A percentile compares a stretch with the other conserved stretches of the same genome.
These are phyloP conservation scores for Aspidoscelis tigris DNA, from an alignment of 2,113 vertebrate genomes.

Conservation along the genomic window DNA sequence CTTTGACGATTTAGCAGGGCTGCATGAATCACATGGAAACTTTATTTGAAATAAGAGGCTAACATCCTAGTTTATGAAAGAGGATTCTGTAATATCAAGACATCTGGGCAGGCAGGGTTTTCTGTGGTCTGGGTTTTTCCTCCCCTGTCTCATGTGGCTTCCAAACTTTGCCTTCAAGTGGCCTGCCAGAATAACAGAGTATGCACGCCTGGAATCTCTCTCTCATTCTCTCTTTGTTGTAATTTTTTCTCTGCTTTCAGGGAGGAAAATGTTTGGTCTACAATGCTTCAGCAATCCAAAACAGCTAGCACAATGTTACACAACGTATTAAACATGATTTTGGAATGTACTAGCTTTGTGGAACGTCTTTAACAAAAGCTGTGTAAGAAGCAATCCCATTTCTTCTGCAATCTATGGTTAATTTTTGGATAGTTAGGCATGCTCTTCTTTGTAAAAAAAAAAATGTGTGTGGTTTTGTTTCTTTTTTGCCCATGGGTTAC, in stretches of 20 bases:
- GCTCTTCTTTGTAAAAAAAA: background rate
- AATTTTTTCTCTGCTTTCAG: background rate
- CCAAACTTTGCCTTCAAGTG: slow-evolving; percentile 23
- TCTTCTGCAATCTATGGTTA: slow-evolving; percentile 29
- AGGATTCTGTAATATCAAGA: slow-evolving; percentile 17
- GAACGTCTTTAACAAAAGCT: slow-evolving; percentile 4
- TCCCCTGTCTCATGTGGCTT: background rate
- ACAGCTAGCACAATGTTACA: background rate
- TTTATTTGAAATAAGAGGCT: slow-evolving; percentile 35
- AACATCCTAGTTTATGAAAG: slow-evolving; percentile 28
- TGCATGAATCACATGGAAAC: background rate
- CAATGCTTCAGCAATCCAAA: background rate
- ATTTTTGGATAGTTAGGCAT: background rate
- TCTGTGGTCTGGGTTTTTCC: accelerated
- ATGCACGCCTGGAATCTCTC: background rate
- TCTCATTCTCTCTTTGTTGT: background rate
- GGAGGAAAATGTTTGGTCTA: background rate
- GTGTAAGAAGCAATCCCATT: background rate
- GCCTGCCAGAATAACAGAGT: background rate
- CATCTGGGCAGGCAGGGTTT: slow-evolving; percentile 10
- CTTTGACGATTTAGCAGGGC: slow-evolving; percentile 35
- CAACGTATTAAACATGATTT: background rate
- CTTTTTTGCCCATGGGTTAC: background rate
- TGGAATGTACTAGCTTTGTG: background rate
- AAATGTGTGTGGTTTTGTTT: background rate